phyloP scores from a whole-genome alignment of 2,797 vertebrate genomes.

The Cossypha polioptera region DNA sequence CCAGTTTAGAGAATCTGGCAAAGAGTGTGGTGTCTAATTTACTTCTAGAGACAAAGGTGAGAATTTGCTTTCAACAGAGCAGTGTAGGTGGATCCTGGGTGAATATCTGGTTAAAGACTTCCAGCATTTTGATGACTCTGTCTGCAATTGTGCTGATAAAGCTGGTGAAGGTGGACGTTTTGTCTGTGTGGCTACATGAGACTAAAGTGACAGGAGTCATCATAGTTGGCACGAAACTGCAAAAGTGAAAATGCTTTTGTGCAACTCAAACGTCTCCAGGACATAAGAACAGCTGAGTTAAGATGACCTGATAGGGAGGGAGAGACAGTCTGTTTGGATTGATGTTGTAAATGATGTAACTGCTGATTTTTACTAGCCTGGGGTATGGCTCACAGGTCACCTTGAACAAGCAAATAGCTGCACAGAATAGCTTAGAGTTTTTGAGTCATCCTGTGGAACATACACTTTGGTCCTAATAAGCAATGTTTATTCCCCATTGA shows the following conservation, averaged over 20 bases:
- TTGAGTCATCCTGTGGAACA: slow-evolving; percentile 3
- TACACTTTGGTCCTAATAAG: neutral
- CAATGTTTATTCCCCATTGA: neutral
- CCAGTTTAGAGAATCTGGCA: neutral
- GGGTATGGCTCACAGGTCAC: neutral
- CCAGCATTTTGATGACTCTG: neutral
- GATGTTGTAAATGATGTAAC: neutral
- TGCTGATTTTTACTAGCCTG: slow-evolving; percentile 20
- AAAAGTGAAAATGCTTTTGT: neutral
- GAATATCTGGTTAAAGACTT: neutral
- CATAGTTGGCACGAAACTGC: neutral
- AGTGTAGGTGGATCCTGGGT: neutral
- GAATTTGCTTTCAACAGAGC: neutral
- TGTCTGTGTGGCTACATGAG: neutral
- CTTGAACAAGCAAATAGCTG: slow-evolving; percentile 29
- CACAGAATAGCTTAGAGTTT: neutral
- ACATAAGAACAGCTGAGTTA: neutral
- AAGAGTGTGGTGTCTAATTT: neutral
- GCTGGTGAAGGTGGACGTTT: neutral
- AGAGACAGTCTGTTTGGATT: neutral
- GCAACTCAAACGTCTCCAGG: neutral
- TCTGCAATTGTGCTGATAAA: neutral
- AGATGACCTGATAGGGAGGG: slow-evolving; percentile 1
- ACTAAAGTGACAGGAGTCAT: neutral
- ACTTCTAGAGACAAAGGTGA: neutral